Conservation (phyloP, 1,140 invertebrate genomes). For the Drosophila melanica region DNA sequence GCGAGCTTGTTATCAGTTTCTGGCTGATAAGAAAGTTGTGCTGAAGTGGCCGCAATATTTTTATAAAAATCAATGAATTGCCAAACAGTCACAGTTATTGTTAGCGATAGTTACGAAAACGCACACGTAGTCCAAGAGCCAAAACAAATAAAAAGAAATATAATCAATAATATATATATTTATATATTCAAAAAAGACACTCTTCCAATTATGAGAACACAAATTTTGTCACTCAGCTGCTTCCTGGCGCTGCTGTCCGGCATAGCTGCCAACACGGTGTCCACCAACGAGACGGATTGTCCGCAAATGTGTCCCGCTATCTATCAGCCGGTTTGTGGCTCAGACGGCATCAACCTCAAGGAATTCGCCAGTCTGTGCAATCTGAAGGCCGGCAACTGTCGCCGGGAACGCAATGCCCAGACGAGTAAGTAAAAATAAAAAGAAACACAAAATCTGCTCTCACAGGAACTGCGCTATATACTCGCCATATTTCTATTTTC, state of each 20-base stretch:
- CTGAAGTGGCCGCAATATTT: slow-evolving; percentile 46
- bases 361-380: slow-evolving; percentile 71
- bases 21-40: slow-evolving; percentile 46
- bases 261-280: slow-evolving; percentile 60
- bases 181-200: slow-evolving; percentile 8
- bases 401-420: slow-evolving; percentile 49
- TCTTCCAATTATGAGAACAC: slow-evolving; percentile 43
- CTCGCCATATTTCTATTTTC: neutral
- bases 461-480: no score
- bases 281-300: slow-evolving; percentile 63
- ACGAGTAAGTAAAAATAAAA: slow-evolving; percentile 44
- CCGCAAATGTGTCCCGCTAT: slow-evolving; percentile 62
- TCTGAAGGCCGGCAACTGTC: slow-evolving; percentile 67
- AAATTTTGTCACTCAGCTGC: slow-evolving; percentile 43
- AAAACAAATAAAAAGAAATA: slow-evolving; percentile 20
- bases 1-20: slow-evolving; percentile 37
- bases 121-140: slow-evolving; percentile 42
- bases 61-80: slow-evolving; percentile 72
- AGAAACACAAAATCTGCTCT: no score
- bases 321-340: slow-evolving; percentile 67
- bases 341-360: slow-evolving; percentile 67
- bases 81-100: slow-evolving; percentile 68
- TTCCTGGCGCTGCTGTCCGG: slow-evolving; percentile 50
- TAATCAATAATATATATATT: slow-evolving; percentile 10
- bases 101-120: slow-evolving; percentile 59